Evolutionary conservation across 2,113 vertebrate species (phyloP).

Genomic region (Spea bombifrons): DNA sequence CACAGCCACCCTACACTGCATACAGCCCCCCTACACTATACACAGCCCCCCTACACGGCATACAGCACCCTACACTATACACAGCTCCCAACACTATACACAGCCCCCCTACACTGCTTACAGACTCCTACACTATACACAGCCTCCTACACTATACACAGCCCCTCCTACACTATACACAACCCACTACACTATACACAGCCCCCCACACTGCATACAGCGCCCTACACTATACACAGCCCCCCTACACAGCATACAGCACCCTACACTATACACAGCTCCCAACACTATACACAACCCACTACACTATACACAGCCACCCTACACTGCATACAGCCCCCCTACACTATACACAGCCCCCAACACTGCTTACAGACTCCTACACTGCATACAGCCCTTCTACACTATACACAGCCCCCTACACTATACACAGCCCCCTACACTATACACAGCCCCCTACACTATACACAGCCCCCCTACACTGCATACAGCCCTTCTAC

Average conservation of each 20-base stretch:
- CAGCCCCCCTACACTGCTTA: too few species aligned
- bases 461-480: not conserved
- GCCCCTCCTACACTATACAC: too few species aligned
- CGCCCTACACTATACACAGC: too few species aligned
- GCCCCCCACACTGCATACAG: too few species aligned
- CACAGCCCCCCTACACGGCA: too few species aligned
- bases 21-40: not conserved
- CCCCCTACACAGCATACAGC: not conserved
- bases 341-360: not conserved
- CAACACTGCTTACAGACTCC: not conserved
- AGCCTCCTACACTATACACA: too few species aligned
- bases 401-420: not conserved
- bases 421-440: not conserved
- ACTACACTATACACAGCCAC: not conserved
- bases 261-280: too few species aligned
- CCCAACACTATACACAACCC: not conserved
- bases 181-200: too few species aligned
- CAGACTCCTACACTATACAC: too few species aligned
- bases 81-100: too few species aligned
- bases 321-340: not conserved
- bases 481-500: not conserved
- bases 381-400: not conserved
- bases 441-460: not conserved
- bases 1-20: not conserved
- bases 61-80: too few species aligned